Percentiles rank a stretch among this genome's conserved stretches.
Evolutionary conservation across 1,140 invertebrate genomes (phyloP).

Genomic region (Drosophila tani): DNA sequence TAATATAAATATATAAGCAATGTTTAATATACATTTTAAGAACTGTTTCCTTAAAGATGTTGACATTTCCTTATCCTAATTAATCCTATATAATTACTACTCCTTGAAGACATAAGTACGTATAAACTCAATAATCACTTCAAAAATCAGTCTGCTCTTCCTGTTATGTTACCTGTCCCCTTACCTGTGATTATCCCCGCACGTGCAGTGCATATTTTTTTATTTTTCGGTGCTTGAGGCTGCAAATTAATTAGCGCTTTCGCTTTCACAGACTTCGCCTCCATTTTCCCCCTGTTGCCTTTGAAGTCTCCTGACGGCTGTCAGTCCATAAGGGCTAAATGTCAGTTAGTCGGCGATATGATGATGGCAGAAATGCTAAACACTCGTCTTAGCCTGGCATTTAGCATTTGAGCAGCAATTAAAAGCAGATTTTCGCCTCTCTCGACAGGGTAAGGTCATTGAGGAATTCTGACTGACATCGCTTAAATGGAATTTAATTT

Average conservation of each 20-base stretch:
- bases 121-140: not conserved
- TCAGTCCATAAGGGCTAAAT: slow-evolving; percentile 22
- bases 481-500: slow-evolving; percentile 66
- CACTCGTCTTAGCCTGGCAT: slow-evolving; percentile 16
- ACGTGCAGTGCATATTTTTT: slow-evolving; percentile 15
- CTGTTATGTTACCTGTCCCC: not conserved
- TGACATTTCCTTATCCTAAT: too few species aligned
- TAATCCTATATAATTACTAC: not conserved
- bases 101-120: not conserved
- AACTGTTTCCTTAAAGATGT: too few species aligned
- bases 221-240: slow-evolving; percentile 9
- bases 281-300: slow-evolving; percentile 5
- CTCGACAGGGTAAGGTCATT: not conserved
- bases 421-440: slow-evolving; percentile 19
- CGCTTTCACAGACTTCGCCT: not conserved
- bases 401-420: slow-evolving; percentile 28
- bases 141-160: not conserved
- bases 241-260: slow-evolving; percentile 61
- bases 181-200: not conserved
- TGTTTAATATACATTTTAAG: too few species aligned
- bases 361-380: slow-evolving; percentile 4
- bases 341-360: slow-evolving; percentile 14
- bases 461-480: slow-evolving; percentile 28
- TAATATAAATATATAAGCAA: too few species aligned
- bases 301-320: slow-evolving; percentile 48